phyloP scores from a whole-genome alignment of 2,797 vertebrate species.

The Acrossocheilus wenchowensis region DNA sequence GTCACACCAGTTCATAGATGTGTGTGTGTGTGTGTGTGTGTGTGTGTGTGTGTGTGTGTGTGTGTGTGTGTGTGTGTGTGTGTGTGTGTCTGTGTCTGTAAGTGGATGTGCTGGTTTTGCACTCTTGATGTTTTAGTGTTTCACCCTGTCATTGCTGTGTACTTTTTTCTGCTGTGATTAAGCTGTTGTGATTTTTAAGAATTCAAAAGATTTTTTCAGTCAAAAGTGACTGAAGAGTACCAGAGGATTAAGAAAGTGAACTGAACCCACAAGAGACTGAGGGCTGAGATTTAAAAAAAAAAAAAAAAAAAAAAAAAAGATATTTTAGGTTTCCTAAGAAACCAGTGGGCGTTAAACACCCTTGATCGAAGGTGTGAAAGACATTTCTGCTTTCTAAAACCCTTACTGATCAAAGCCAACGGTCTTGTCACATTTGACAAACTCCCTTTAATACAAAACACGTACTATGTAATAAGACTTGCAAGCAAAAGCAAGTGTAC shows the following conservation, averaged over 20 bases:
- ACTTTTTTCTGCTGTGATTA: no score
- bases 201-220: no score
- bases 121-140: no score
- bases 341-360: slow-evolving; percentile 30
- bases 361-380: slow-evolving; percentile 1
- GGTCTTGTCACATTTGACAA: neutral
- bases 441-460: neutral
- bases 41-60: no score
- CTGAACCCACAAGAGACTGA: neutral
- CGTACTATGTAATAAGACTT: neutral
- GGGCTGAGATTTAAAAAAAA: neutral
- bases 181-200: no score
- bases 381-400: slow-evolving; percentile 16
- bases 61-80: no score
- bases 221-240: no score
- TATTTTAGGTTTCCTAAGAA: slow-evolving; percentile 11
- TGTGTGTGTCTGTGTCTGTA: no score
- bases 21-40: no score
- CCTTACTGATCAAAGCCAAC: neutral
- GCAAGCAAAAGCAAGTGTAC: neutral
- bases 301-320: slow-evolving; percentile 1
- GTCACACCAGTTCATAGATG: no score
- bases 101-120: no score
- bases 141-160: no score
- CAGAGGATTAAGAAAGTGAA: neutral